Evolutionary conservation across 2,113 vertebrate species (phyloP), one percentile per base, ranked within the genome.

Genomic region (Podarcis raffonei): DNA sequence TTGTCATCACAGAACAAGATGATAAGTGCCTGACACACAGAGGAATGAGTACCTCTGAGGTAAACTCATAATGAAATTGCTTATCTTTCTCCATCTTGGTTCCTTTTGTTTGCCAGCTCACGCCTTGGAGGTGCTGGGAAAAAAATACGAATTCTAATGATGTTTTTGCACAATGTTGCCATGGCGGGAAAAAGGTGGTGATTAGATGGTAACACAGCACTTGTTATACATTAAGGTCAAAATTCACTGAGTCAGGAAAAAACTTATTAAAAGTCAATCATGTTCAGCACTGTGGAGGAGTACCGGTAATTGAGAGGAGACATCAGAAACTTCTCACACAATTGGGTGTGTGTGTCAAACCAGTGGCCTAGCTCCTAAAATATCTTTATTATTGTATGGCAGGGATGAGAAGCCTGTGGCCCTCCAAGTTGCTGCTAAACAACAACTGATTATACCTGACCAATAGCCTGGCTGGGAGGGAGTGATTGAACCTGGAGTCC

Each of bases 81-180:
- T 90, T 92, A 90, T 93, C 84, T 89, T 75, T 84, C 0, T 1
- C 27, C 84, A 93, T 93, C 89, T 90, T 90, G 84, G 82, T 81
- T 94, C 92, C 87, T 89, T 87, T 90, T 85, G 48, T 90, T 90
- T 87, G 83, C 88, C 65, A 76, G 27, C 12, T 37, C 32, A 75
- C 68, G 84, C 30, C n/a, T 48, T 78, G 87, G 69, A 87, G 83
- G 91, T 75, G 71, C 20, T 89, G 77, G 89, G 87, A 89, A 53
- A 71, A 87, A 71, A 87, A 62, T 1, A 79, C 77, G 30, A 85
- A 76, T 6, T 69, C 25, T 91, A 83, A 89, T 83, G 39, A 77
- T 39, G 80, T 83, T 83, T 89, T 75, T 85, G 75, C 72, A 84
- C 86, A 93, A 81, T 16, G 57, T 18, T 92, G 88, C 30, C 77